phyloP scores from a whole-genome alignment of 2,888 invertebrate species.

The Nowickia ferox region DNA sequence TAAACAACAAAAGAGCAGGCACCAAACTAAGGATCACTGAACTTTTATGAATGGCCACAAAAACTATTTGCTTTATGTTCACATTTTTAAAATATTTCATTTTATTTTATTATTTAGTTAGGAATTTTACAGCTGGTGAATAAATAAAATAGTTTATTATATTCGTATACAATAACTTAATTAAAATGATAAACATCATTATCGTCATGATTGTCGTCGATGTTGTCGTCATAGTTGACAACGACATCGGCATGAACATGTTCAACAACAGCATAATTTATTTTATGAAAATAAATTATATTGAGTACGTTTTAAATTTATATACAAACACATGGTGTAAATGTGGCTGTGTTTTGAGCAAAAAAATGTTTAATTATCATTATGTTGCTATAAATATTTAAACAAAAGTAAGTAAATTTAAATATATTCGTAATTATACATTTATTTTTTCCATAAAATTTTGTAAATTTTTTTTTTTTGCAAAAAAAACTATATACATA shows the following conservation, averaged over 20 bases:
- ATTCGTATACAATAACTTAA: constrained; percentile 70
- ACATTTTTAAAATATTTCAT: constrained; percentile 49
- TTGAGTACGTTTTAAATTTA: constrained; percentile 31
- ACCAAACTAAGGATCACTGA: constrained; percentile 65
- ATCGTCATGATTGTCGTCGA: constrained; percentile 34
- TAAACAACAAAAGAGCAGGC: constrained; percentile 58
- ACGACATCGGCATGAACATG: constrained; percentile 46
- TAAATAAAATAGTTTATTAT: constrained; percentile 70
- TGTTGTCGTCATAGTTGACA: constrained; percentile 33
- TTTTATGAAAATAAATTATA: constrained; percentile 57
- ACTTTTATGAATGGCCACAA: constrained; percentile 70
- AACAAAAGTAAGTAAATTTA: neutral
- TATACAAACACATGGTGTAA: neutral
- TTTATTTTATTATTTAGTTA: constrained; percentile 60
- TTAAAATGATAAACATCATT: constrained; percentile 70
- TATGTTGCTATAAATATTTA: constrained; percentile 51
- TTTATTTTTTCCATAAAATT: constrained; percentile 8
- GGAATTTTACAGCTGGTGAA: constrained; percentile 67
- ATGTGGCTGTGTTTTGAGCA: neutral
- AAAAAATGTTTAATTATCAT: neutral
- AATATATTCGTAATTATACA: neutral
- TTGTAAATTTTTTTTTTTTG: neutral
- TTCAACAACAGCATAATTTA: constrained; percentile 49
- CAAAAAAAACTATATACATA: neutral
- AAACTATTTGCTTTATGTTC: constrained; percentile 55